phyloP scores from a whole-genome alignment of 1,140 invertebrate species.

The Condylostylus longicornis region DNA sequence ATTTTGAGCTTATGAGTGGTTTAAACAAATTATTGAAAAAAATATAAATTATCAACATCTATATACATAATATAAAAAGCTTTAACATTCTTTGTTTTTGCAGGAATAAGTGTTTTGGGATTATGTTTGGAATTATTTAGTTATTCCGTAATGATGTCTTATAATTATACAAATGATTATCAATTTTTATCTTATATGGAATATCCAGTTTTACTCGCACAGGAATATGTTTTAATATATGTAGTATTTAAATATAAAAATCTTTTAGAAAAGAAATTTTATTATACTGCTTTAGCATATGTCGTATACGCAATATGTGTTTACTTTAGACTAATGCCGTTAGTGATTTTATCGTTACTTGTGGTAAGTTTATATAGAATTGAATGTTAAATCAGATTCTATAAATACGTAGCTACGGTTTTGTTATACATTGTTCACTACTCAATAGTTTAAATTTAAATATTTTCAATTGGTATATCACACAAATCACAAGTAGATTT shows the following conservation, averaged over 20 bases:
- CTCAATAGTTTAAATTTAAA: not conserved
- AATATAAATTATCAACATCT: no score
- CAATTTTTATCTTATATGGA: conserved; percentile 49
- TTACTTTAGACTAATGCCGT: conserved; percentile 38
- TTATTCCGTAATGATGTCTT: conserved; percentile 50
- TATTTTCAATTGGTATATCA: no score
- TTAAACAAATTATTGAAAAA: no score
- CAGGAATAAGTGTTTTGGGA: conserved; percentile 22
- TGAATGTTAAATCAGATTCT: not conserved
- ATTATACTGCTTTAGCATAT: conserved; percentile 36
- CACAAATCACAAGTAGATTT: no score
- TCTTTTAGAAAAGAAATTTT: conserved; percentile 34
- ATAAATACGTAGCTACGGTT: not conserved
- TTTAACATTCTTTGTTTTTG: conserved; percentile 4
- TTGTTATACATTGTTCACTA: not conserved
- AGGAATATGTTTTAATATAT: conserved; percentile 47
- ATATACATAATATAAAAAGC: not conserved
- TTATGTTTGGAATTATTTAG: conserved; percentile 36
- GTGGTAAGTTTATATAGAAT: conserved; percentile 41
- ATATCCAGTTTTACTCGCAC: conserved; percentile 48
- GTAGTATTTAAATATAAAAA: conserved; percentile 44
- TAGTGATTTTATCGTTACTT: conserved; percentile 39
- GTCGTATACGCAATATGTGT: conserved; percentile 34
- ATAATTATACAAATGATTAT: conserved; percentile 50
- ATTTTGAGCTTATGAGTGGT: no score